Percentiles rank a stretch among this genome's conserved stretches.
Conservation (phyloP, 2,797 vertebrate genomes). For the Lycodopsis pacificus region DNA sequence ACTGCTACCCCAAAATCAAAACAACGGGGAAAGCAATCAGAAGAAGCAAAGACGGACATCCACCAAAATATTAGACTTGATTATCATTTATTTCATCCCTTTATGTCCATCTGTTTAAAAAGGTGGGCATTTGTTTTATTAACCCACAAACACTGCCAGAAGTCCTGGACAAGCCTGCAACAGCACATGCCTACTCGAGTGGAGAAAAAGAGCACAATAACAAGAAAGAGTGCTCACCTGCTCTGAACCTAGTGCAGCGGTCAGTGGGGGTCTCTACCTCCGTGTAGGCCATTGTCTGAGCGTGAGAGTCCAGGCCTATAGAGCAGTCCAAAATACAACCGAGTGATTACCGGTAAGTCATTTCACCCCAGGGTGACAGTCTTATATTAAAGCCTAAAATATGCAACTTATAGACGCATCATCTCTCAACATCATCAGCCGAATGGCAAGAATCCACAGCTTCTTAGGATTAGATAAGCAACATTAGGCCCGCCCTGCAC, state of each 20-base stretch:
- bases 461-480: slow-evolving; percentile 5
- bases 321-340: slow-evolving; percentile 9
- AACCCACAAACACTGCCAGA: not conserved
- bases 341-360: slow-evolving; percentile 15
- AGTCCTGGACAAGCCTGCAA: not conserved
- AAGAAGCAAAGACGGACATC: not conserved
- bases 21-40: not conserved
- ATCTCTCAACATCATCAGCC: not conserved
- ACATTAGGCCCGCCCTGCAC: slow-evolving; percentile 6
- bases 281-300: slow-evolving; percentile 58
- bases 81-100: not conserved
- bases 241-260: slow-evolving; percentile 51
- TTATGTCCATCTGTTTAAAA: not conserved
- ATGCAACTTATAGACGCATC: not conserved
- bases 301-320: not conserved
- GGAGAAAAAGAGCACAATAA: not conserved
- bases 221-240: slow-evolving; percentile 51
- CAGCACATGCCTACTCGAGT: not conserved
- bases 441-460: slow-evolving; percentile 15
- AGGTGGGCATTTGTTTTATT: not conserved
- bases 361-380: slow-evolving; percentile 11
- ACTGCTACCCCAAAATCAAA: not conserved
- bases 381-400: not conserved
- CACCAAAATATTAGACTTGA: not conserved
- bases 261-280: slow-evolving; percentile 57